phyloP scores from a whole-genome alignment of 2,113 vertebrate species.

The Carlito syrichta region DNA sequence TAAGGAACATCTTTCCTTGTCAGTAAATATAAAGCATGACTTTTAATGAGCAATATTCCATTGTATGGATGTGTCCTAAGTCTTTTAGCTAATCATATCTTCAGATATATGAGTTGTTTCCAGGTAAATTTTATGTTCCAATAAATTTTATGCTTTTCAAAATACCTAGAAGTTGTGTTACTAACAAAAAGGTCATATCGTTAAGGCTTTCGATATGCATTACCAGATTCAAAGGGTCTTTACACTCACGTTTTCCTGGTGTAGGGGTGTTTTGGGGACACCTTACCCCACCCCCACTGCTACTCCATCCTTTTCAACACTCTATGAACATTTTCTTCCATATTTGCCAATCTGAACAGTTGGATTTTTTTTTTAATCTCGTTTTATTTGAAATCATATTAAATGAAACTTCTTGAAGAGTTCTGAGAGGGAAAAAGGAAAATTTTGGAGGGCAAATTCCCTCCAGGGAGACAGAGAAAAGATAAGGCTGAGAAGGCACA shows the following conservation, averaged over 20 bases:
- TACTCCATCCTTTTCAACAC: background rate
- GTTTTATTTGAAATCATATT: background rate
- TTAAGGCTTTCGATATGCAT: background rate
- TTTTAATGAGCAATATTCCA: background rate
- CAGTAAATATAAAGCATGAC: rapidly evolving
- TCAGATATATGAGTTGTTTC: background rate
- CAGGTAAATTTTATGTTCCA: background rate
- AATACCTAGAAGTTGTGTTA: background rate
- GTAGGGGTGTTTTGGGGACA: background rate
- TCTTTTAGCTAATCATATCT: background rate
- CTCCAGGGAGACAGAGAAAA: background rate
- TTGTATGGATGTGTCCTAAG: rapidly evolving
- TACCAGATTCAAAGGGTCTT: background rate
- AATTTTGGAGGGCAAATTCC: background rate
- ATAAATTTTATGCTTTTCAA: background rate
- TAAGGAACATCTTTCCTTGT: background rate
- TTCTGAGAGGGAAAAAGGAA: background rate
- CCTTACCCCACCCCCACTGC: background rate
- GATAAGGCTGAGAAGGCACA: background rate
- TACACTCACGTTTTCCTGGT: background rate
- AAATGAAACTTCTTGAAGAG: background rate
- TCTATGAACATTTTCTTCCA: background rate
- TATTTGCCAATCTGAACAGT: background rate
- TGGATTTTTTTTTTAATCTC: background rate
- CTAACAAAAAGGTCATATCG: background rate